phyloP scores from a whole-genome alignment of 2,113 vertebrate genomes.

The Cercopithecus mona region DNA sequence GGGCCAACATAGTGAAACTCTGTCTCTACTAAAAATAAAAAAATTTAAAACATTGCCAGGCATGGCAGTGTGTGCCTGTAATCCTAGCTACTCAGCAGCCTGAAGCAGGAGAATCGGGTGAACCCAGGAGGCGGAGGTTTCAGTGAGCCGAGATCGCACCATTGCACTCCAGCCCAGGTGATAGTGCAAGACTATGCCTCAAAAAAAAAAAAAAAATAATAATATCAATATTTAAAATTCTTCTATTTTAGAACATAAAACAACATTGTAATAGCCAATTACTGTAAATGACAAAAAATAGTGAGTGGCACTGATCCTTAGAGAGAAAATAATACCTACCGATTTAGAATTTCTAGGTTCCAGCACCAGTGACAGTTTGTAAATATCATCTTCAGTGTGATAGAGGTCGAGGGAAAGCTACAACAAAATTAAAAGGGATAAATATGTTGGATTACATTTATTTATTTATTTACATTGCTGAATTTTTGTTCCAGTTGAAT shows the following conservation, averaged over 20 bases:
- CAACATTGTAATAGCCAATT: background rate
- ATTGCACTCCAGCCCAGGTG: no score
- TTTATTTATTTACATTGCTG: background rate
- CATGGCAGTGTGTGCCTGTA: no score
- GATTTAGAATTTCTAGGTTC: slow-evolving; percentile 97
- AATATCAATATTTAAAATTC: background rate
- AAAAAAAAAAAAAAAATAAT: background rate
- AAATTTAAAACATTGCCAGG: no score
- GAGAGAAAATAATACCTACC: slow-evolving; percentile 76
- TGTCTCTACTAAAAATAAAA: no score
- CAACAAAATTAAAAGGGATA: slow-evolving; percentile 62
- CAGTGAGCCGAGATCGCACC: no score
- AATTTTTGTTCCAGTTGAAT: background rate
- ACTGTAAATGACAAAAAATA: background rate
- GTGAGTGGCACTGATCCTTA: background rate
- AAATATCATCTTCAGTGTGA: slow-evolving; percentile 98
- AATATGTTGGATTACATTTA: background rate
- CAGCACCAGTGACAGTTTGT: slow-evolving; percentile 95
- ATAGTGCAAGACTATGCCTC: no score
- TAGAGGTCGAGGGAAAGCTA: slow-evolving; percentile 98
- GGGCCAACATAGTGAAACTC: no score
- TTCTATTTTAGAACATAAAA: background rate
- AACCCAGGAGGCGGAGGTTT: no score
- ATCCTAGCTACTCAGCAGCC: no score
- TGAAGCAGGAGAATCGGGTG: no score